Evolutionary conservation across 2,797 vertebrate species (phyloP).

Genomic region (Crocodylus rhombifer): DNA sequence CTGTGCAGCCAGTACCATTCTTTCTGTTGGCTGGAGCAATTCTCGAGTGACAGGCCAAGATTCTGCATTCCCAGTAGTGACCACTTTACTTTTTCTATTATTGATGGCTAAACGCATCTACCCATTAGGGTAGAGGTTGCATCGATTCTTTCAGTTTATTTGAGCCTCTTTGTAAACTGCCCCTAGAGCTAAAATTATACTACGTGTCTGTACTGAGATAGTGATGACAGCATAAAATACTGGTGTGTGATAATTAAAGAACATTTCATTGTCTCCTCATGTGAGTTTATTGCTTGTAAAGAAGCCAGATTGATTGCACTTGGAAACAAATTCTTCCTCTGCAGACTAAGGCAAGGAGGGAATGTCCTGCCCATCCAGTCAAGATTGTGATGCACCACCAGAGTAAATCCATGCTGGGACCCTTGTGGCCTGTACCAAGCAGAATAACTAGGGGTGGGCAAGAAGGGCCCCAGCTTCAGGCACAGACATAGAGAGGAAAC

Average conservation of each 20-base stretch:
- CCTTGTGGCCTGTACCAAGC: too few species aligned
- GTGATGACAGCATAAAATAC: slow-evolving; percentile 16
- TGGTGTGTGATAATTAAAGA: slow-evolving; percentile 16
- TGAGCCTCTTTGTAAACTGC: slow-evolving; percentile 15
- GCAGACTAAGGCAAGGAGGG: slow-evolving; percentile 21
- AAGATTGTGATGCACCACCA: not conserved
- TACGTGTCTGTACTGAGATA: not conserved
- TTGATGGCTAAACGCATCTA: not conserved
- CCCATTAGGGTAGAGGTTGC: not conserved
- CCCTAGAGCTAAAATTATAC: slow-evolving; percentile 27
- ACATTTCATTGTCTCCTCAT: slow-evolving; percentile 3
- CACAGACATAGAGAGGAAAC: too few species aligned
- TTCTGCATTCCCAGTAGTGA: not conserved
- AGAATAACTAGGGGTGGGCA: too few species aligned
- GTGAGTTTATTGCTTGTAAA: slow-evolving; percentile 42
- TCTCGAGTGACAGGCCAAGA: not conserved
- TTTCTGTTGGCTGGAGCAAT: not conserved
- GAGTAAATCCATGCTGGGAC: not conserved
- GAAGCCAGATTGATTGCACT: slow-evolving; percentile 22
- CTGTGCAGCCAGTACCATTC: too few species aligned
- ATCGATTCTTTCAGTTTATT: not conserved
- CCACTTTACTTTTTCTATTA: not conserved
- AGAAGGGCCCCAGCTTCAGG: too few species aligned
- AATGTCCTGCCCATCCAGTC: slow-evolving; percentile 37
- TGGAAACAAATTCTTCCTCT: not conserved